Evolutionary conservation across 2,113 vertebrate species (phyloP).

Genomic region (Mungos mungo): DNA sequence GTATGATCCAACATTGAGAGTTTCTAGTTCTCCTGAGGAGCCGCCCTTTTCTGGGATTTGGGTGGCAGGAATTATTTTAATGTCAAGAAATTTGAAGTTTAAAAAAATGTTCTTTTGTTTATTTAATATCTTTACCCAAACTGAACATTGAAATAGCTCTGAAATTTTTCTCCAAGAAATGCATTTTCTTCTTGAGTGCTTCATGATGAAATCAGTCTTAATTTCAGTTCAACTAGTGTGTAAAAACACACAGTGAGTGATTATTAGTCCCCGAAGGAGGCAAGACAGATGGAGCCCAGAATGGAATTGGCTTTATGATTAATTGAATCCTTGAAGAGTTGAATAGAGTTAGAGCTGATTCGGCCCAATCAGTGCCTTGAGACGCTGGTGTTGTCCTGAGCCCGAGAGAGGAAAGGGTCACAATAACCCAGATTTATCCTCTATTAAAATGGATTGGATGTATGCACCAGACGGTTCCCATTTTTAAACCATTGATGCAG

Average conservation of each 20-base stretch:
- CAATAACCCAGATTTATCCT: slow-evolving; percentile 75
- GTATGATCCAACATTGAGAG: not conserved
- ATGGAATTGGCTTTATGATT: slow-evolving; percentile 84
- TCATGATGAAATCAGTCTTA: slow-evolving; percentile 82
- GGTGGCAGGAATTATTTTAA: slow-evolving; percentile 56
- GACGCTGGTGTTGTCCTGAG: slow-evolving; percentile 24
- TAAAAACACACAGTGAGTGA: slow-evolving; percentile 82
- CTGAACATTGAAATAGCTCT: slow-evolving; percentile 61
- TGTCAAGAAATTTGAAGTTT: slow-evolving; percentile 64
- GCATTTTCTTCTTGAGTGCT: slow-evolving; percentile 79
- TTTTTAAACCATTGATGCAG: slow-evolving; percentile 77
- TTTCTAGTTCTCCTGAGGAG: slow-evolving; percentile 12
- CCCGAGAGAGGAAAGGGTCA: slow-evolving; percentile 30
- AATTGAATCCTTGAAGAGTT: slow-evolving; percentile 82
- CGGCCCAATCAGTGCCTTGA: slow-evolving; percentile 49
- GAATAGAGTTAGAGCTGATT: slow-evolving; percentile 76
- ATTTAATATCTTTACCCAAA: slow-evolving; percentile 72
- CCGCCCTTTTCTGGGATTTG: slow-evolving; percentile 42
- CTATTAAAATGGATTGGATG: slow-evolving; percentile 64
- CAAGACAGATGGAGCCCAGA: slow-evolving; percentile 85
- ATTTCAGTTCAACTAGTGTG: slow-evolving; percentile 83
- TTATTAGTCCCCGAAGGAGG: slow-evolving; percentile 84
- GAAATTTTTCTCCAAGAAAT: slow-evolving; percentile 71
- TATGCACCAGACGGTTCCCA: slow-evolving; percentile 68
- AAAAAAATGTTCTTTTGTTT: slow-evolving; percentile 51